A percentile compares a stretch with the other conserved stretches of the same genome.
Conservation (phyloP, 2,888 invertebrate species). For the Himalopsyche japonica region DNA sequence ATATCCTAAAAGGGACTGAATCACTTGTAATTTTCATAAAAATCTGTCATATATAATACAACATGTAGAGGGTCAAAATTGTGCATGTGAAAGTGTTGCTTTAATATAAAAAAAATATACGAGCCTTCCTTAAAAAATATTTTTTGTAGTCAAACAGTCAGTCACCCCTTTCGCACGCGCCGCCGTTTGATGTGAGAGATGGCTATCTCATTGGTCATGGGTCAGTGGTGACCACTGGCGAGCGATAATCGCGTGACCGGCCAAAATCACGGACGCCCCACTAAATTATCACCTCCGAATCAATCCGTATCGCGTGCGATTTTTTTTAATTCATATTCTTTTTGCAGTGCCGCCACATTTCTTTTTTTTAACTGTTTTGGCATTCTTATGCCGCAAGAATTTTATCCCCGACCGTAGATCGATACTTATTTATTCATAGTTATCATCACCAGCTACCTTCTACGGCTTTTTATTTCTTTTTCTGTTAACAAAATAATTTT, state of each 20-base stretch:
- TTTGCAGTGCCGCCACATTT: neutral
- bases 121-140: too few relatives aligned
- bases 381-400: neutral
- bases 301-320: slow-evolving; percentile 21
- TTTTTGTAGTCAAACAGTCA: neutral
- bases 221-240: slow-evolving; percentile 7
- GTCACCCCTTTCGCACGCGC: neutral
- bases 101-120: too few relatives aligned
- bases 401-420: neutral
- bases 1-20: too few relatives aligned
- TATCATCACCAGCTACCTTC: neutral
- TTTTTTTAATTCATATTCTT: slow-evolving; percentile 18
- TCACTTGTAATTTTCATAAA: too few relatives aligned
- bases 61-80: too few relatives aligned
- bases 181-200: slow-evolving; percentile 19
- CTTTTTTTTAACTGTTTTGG: neutral
- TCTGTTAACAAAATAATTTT: too few relatives aligned
- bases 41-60: too few relatives aligned
- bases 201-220: neutral
- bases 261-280: slow-evolving; percentile 28
- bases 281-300: slow-evolving; percentile 39
- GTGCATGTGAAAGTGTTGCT: too few relatives aligned
- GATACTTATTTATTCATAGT: neutral
- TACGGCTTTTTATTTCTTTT: neutral
- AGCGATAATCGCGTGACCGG: slow-evolving; percentile 34